These are phyloP conservation scores for Atta colombica DNA, from an alignment of 1,140 invertebrate genomes.

Conservation along the genomic window DNA sequence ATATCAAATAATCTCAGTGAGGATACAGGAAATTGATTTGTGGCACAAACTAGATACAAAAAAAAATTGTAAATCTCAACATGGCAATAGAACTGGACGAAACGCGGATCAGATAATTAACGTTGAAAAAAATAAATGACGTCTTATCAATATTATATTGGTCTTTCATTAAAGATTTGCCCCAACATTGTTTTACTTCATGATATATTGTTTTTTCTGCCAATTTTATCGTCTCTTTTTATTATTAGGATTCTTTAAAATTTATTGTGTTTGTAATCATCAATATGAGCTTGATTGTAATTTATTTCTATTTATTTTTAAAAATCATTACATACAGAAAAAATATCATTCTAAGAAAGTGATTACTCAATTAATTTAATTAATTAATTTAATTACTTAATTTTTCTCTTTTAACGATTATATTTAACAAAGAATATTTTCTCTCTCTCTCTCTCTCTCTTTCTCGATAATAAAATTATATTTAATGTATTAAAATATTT, in stretches of 20 bases:
- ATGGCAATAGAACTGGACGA: not conserved
- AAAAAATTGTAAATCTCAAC: constrained; percentile 4
- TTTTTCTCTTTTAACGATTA: no score
- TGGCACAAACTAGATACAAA: not conserved
- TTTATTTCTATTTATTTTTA: not conserved
- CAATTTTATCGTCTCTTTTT: not conserved
- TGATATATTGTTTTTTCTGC: not conserved
- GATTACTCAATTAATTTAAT: no score
- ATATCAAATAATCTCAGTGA: constrained; percentile 27
- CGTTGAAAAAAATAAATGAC: constrained; percentile 15
- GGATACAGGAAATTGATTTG: constrained; percentile 16
- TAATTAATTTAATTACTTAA: no score
- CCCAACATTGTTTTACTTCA: not conserved
- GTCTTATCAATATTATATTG: constrained; percentile 34
- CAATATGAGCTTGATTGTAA: not conserved
- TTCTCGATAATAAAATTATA: no score
- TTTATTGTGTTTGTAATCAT: not conserved
- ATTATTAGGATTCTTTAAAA: not conserved
- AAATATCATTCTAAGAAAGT: no score
- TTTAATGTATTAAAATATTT: no score
- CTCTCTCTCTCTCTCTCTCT: no score
- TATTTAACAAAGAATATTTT: no score
- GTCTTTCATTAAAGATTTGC: not conserved
- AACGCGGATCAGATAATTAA: constrained; percentile 12
- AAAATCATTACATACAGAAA: not conserved